These are phyloP conservation scores for Typhlichthys eigenmanni DNA, from an alignment of 2,797 vertebrate species.

Conservation along the genomic window DNA sequence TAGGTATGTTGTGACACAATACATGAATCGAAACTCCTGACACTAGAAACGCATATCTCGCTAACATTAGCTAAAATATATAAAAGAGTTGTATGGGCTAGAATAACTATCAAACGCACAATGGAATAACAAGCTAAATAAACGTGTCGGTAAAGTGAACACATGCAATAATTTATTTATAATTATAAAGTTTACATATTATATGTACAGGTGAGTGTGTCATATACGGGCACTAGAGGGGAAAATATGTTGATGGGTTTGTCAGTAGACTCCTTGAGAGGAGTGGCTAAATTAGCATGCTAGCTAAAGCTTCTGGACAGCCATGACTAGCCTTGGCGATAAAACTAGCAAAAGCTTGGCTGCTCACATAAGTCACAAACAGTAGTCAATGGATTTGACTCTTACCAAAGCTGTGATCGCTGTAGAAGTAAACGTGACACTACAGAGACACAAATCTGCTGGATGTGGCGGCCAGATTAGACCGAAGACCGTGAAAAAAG, in stretches of 20 bases:
- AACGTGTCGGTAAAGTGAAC: background rate
- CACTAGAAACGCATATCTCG: background rate
- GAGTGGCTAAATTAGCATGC: slow-evolving; percentile 68
- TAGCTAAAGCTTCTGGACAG: slow-evolving; percentile 67
- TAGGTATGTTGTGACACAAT: background rate
- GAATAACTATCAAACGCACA: slow-evolving; percentile 22
- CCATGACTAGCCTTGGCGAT: slow-evolving; percentile 71
- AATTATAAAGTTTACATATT: background rate
- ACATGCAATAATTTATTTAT: background rate
- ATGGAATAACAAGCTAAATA: background rate
- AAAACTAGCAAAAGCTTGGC: slow-evolving; percentile 68
- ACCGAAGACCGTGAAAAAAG: slow-evolving; percentile 65
- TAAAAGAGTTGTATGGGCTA: slow-evolving; percentile 26
- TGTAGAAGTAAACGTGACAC: slow-evolving; percentile 50
- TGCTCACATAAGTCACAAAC: slow-evolving; percentile 72
- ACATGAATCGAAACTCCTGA: background rate
- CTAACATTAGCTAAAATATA: background rate
- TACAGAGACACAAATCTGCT: slow-evolving; percentile 49
- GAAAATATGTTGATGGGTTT: slow-evolving; percentile 12
- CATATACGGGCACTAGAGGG: slow-evolving; percentile 19
- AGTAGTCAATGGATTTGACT: slow-evolving; percentile 56
- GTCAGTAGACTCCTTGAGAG: slow-evolving; percentile 55
- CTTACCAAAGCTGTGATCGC: slow-evolving; percentile 72
- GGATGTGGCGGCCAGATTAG: slow-evolving; percentile 57
- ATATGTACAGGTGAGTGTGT: background rate